phyloP scores from a whole-genome alignment of 2,113 vertebrate species.

The Girardinichthys multiradiatus region DNA sequence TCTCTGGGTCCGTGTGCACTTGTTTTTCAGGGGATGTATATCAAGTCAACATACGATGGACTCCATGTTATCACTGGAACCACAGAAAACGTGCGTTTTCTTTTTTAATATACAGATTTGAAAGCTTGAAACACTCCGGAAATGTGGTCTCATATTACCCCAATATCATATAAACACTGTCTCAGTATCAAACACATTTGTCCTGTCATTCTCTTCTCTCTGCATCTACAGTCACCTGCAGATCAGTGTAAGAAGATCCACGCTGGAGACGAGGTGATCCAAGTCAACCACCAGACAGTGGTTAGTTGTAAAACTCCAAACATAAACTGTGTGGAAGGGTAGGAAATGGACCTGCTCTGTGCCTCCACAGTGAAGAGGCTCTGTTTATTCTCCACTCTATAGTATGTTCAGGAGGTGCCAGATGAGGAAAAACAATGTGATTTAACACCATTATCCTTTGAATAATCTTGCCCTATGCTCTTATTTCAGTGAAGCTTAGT shows the following conservation, averaged over 20 bases:
- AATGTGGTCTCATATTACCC: background rate
- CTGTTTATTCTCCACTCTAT: background rate
- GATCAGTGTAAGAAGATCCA: constrained; percentile 81
- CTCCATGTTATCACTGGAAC: constrained; percentile 81
- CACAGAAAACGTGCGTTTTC: constrained; percentile 78
- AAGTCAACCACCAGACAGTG: constrained; percentile 81
- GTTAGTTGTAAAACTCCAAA: constrained; percentile 58
- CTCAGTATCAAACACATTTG: background rate
- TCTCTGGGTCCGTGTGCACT: constrained; percentile 9
- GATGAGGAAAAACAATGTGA: background rate
- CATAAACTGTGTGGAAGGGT: background rate
- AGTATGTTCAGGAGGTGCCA: too few species aligned
- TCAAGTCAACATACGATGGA: constrained; percentile 81
- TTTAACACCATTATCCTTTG: too few species aligned
- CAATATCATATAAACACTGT: background rate
- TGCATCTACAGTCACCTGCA: constrained; percentile 71
- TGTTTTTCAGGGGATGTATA: constrained; percentile 79
- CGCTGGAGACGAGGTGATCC: constrained; percentile 78
- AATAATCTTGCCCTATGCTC: too few species aligned
- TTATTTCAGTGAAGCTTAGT: too few species aligned
- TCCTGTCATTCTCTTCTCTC: constrained; percentile 2
- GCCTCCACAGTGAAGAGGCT: background rate
- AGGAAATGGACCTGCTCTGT: background rate
- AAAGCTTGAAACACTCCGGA: background rate
- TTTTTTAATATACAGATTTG: background rate